Evolutionary conservation across 2,888 invertebrate species (phyloP).

Genomic region (Scrobipalpa atriplicella): DNA sequence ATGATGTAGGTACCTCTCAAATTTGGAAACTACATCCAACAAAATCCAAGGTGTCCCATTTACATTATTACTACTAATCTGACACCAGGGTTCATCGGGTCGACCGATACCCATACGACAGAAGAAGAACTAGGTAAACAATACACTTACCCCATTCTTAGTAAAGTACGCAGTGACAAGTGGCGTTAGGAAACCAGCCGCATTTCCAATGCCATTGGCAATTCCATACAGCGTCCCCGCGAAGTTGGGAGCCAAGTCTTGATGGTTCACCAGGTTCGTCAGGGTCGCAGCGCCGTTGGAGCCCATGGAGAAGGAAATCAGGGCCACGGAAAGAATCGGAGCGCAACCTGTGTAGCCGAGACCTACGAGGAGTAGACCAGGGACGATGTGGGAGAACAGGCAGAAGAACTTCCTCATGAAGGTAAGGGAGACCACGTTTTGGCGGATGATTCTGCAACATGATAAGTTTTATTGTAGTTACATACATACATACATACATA

Average conservation of each 20-base stretch:
- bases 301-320: constrained; percentile 87
- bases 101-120: too few relatives aligned
- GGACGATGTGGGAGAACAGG: constrained; percentile 83
- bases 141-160: constrained; percentile 81
- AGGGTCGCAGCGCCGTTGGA: constrained; percentile 85
- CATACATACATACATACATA: neutral
- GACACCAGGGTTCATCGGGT: too few relatives aligned
- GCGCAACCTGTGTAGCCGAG: constrained; percentile 85
- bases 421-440: constrained; percentile 74
- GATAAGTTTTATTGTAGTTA: neutral
- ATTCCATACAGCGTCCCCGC: constrained; percentile 90
- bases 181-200: constrained; percentile 88
- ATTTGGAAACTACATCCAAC: too few relatives aligned
- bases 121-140: too few relatives aligned
- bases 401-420: constrained; percentile 86
- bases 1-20: neutral
- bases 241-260: constrained; percentile 90
- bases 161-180: constrained; percentile 86
- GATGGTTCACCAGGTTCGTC: constrained; percentile 85
- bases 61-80: too few relatives aligned
- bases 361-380: constrained; percentile 76
- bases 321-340: constrained; percentile 83
- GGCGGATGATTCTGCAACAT: constrained; percentile 71
- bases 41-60: too few relatives aligned
- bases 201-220: constrained; percentile 88